Percentiles rank a stretch among this genome's conserved stretches.
These are phyloP conservation scores for Oreohelix idahoensis DNA, from an alignment of 1,140 invertebrate species.

Conservation along the genomic window DNA sequence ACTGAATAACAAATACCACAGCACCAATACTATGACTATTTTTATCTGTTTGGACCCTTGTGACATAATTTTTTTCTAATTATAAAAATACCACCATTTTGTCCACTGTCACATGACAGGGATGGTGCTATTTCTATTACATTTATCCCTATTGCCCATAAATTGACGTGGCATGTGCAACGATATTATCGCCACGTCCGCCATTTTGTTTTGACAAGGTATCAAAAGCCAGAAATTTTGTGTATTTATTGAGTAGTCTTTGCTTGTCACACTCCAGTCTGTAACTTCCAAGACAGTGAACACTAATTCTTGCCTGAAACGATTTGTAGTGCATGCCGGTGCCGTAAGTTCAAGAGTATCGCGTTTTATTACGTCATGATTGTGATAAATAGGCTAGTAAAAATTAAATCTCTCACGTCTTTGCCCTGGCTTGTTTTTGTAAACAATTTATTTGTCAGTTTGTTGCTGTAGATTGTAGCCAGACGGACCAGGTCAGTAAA, in stretches of 20 bases:
- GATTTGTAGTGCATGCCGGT: neutral
- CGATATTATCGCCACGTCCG: constrained; percentile 61
- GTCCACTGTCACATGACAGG: constrained; percentile 45
- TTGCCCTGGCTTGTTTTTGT: too few relatives aligned
- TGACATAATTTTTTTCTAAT: too few relatives aligned
- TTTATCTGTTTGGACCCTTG: too few relatives aligned
- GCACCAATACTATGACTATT: too few relatives aligned
- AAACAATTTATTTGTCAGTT: too few relatives aligned
- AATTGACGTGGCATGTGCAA: constrained; percentile 66
- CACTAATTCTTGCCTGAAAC: neutral
- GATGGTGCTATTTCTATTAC: constrained; percentile 9
- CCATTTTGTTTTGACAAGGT: constrained; percentile 52
- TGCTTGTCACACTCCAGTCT: neutral
- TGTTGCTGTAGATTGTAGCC: too few relatives aligned
- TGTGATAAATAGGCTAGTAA: too few relatives aligned
- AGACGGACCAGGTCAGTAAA: too few relatives aligned
- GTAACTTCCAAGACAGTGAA: neutral
- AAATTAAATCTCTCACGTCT: too few relatives aligned
- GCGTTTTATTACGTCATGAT: too few relatives aligned
- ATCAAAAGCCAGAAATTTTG: neutral
- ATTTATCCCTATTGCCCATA: constrained; percentile 40
- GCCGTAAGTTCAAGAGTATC: neutral
- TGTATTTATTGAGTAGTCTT: neutral
- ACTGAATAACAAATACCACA: too few relatives aligned
- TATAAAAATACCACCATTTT: constrained; percentile 30